Percentiles rank a stretch among this genome's conserved stretches.
These are phyloP conservation scores for Rhabditoides inermis DNA, from an alignment of 2,888 invertebrate species.

Conservation along the genomic window DNA sequence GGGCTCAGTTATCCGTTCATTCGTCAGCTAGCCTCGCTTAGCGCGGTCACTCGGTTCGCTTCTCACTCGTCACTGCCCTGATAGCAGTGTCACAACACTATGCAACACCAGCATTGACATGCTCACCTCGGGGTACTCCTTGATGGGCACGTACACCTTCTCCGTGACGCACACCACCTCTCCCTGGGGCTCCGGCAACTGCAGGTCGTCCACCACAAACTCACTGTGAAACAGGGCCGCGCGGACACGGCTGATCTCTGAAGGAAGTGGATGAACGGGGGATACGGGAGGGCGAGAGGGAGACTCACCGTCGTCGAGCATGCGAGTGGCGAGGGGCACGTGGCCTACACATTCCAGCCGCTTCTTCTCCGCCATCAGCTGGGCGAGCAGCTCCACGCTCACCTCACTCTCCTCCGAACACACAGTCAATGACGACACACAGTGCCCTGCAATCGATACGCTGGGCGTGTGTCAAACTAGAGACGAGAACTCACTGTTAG, in stretches of 20 bases:
- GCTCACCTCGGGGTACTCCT: conserved; percentile 98
- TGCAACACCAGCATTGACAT: not conserved
- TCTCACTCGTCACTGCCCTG: too few species aligned
- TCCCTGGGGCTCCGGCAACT: conserved; percentile 40
- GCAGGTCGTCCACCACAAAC: conserved; percentile 72
- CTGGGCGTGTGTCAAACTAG: too few species aligned
- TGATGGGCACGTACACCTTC: conserved; percentile 98
- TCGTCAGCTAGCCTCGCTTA: not conserved
- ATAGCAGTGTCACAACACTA: too few species aligned
- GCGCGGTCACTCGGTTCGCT: not conserved
- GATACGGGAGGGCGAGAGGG: not conserved
- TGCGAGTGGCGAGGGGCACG: conserved; percentile 36
- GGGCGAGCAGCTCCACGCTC: conserved; percentile 34
- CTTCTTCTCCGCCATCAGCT: conserved; percentile 40
- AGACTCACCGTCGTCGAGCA: conserved; percentile 37
- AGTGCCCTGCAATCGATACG: too few species aligned
- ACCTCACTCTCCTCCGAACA: conserved; percentile 18
- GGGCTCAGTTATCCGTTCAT: too few species aligned
- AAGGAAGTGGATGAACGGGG: conserved; percentile 42
- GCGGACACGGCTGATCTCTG: conserved; percentile 95
- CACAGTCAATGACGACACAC: too few species aligned
- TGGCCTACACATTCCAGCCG: conserved; percentile 37
- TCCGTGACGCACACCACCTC: conserved; percentile 81
- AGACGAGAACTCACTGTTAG: too few species aligned
- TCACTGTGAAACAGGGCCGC: conserved; percentile 94